Conservation (phyloP, 1,140 invertebrate genomes). For the Globodera rostochiensis region DNA sequence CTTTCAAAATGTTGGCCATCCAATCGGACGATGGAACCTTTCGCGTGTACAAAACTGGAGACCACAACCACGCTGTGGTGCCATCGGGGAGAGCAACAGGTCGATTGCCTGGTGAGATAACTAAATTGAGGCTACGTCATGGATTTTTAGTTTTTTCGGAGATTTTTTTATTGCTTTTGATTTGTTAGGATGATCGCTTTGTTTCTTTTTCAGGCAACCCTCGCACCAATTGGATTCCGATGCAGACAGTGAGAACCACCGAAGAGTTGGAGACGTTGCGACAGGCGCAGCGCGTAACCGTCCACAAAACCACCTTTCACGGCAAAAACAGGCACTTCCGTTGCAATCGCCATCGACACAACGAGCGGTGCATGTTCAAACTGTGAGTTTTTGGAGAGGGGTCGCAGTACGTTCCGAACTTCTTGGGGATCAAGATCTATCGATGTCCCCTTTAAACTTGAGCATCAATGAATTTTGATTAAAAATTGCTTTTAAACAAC, state of each 20-base stretch:
- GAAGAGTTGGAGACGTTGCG: conserved; percentile 29
- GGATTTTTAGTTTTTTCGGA: neutral
- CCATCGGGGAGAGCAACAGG: conserved; percentile 27
- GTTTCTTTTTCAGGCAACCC: conserved; percentile 9
- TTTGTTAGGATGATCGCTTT: neutral
- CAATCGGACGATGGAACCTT: conserved; percentile 23
- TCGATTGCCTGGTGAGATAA: conserved; percentile 9
- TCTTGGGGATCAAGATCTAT: neutral
- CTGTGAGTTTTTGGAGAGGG: conserved; percentile 1
- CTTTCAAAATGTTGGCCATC: conserved; percentile 34
- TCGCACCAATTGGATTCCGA: conserved; percentile 27
- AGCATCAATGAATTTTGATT: neutral
- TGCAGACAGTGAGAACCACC: conserved; percentile 23
- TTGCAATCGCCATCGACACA: conserved; percentile 32
- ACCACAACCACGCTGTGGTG: conserved; percentile 27
- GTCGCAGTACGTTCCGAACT: neutral
- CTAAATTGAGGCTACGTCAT: neutral
- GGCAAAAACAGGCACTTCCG: conserved; percentile 30
- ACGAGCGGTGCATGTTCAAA: conserved; percentile 32
- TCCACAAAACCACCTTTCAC: conserved; percentile 28
- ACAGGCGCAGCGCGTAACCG: conserved; percentile 28
- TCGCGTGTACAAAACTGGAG: conserved; percentile 26
- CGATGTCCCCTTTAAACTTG: neutral
- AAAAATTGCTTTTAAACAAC: neutral
- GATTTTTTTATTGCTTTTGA: neutral